Conservation (phyloP, 1,140 invertebrate species). For the Orchesella cincta region DNA sequence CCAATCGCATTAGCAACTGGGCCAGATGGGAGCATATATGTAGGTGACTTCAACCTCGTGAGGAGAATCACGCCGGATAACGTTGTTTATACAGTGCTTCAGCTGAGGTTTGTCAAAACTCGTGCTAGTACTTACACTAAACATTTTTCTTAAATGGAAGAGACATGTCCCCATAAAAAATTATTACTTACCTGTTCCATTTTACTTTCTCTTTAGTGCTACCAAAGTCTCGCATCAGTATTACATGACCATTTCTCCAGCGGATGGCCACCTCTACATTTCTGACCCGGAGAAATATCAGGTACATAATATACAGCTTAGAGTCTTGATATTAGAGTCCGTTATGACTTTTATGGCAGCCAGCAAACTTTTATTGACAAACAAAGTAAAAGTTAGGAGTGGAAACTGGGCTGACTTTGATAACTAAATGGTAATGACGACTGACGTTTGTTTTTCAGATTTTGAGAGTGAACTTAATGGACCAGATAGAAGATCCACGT, state of each 20-base stretch:
- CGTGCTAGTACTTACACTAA: background rate
- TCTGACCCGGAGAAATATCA: conserved; percentile 93
- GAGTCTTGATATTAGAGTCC: no score
- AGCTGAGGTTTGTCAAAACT: conserved; percentile 66
- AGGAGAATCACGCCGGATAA: conserved; percentile 88
- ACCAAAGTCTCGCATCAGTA: conserved; percentile 94
- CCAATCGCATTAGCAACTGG: conserved; percentile 90
- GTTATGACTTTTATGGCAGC: no score
- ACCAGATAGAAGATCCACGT: conserved; percentile 75
- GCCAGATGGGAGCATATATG: conserved; percentile 92
- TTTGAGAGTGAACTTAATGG: conserved; percentile 70
- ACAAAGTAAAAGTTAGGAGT: background rate
- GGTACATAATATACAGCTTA: conserved; percentile 50
- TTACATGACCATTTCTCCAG: conserved; percentile 90
- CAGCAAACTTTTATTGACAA: no score
- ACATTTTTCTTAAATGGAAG: background rate
- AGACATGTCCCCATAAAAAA: no score
- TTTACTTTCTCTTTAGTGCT: conserved; percentile 63
- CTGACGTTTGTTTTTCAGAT: conserved; percentile 59
- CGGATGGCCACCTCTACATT: conserved; percentile 91
- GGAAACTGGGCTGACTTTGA: conserved; percentile 9
- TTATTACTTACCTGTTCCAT: background rate
- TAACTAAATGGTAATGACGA: no score
- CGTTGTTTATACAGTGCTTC: conserved; percentile 87
- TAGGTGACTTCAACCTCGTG: conserved; percentile 95